Base-by-base conservation (phyloP, 2,888 invertebrate genomes). In the Spodoptera picta region DNA sequence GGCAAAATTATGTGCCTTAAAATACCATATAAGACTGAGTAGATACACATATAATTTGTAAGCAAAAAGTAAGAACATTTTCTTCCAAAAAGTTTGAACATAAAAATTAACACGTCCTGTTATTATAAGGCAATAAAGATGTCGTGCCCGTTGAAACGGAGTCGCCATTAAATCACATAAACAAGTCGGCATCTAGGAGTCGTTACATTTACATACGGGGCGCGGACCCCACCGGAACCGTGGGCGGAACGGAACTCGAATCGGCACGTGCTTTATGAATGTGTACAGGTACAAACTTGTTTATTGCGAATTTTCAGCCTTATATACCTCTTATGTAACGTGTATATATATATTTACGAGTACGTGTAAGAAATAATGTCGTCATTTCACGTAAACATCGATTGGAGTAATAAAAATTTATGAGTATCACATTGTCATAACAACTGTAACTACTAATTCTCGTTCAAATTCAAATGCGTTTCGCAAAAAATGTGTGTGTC, bases 181-280 rank as follows among this genome's bases (percentile, higher is more conserved):
- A 81, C 81, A 81, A 81, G 74, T 81, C 66, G 63, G 75, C 72
- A 77, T 74, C 73, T 75, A 75, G 51, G 61, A 76, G 77, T 61
- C 72, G 69, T 65, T 61, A 69, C 62, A 75, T 80, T 81, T 81
- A 82, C 82, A 81, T 81, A 81, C 80, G 80, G 78, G 75, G 60
- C 80, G 78, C 58, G 68, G 53, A 67, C 45, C 62, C 47, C 61
- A 36, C 56, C 69, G 79, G 79, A 79, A 64, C 55, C 47, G 74
- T 69, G 68, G 79, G 81, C 80, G 80, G 65, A 60, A 31, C 69
- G 79, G 80, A 80, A 68, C 54, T 70, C 43, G 66, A 57, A 69
- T 74, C 69, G 77, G 80, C 80, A 80, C 72, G 72, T 71, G 75
- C 64, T 74, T 68, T 79, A 74, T 77, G 60, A 67, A 73, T 75